phyloP scores from a whole-genome alignment of 53 echinoderm and acorn worm species.

The Astropecten irregularis region DNA sequence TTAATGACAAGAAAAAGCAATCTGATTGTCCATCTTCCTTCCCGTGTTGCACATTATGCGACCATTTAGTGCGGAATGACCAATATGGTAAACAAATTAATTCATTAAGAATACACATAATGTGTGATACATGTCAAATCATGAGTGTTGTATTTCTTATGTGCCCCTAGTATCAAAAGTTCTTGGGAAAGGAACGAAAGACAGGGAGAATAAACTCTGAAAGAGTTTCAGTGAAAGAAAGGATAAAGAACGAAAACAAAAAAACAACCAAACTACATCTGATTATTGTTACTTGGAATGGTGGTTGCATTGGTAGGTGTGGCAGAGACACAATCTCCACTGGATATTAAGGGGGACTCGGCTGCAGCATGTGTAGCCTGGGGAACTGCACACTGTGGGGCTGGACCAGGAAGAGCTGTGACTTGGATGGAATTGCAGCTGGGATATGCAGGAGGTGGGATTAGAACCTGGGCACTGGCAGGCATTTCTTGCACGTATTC shows the following conservation, averaged over 20 bases:
- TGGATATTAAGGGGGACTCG: neutral
- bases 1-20: too few relatives aligned
- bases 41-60: too few relatives aligned
- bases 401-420: neutral
- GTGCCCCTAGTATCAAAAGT: neutral
- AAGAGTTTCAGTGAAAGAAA: neutral
- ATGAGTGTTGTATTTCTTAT: too few relatives aligned
- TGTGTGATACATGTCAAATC: neutral
- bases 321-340: neutral
- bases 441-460: constrained; percentile 5
- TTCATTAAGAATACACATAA: neutral
- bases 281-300: constrained; percentile 13
- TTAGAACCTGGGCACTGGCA: neutral
- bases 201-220: neutral
- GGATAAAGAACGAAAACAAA: neutral
- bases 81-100: neutral
- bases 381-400: neutral
- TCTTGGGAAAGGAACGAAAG: neutral
- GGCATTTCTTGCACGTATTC: neutral
- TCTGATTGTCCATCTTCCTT: too few relatives aligned
- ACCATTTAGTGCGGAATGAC: too few relatives aligned
- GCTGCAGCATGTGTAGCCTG: neutral
- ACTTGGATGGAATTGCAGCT: neutral
- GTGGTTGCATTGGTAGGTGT: neutral
- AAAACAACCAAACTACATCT: constrained; percentile 3